These are phyloP conservation scores for Rattus rattus DNA, from an alignment of 2,113 vertebrate species.

Conservation along the genomic window DNA sequence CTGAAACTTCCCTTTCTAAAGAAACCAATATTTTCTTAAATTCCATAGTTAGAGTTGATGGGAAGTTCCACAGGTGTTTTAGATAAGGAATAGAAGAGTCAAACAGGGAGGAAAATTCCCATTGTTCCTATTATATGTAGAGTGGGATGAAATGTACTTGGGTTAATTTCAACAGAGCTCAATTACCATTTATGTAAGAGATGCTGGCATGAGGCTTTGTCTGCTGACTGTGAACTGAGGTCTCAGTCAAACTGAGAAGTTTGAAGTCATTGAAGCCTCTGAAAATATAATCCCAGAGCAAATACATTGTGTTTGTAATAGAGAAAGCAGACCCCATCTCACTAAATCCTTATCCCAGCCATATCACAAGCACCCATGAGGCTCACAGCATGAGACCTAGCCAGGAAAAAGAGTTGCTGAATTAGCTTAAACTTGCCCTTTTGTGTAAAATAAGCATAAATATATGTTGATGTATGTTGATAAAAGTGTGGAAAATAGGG, in stretches of 20 bases:
- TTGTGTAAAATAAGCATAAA: neutral
- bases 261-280: constrained; percentile 54
- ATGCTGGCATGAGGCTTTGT: constrained; percentile 57
- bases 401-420: constrained; percentile 2
- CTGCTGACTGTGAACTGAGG: constrained; percentile 48
- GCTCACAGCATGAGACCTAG: constrained; percentile 47
- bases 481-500: neutral
- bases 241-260: neutral
- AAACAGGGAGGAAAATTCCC: constrained; percentile 70
- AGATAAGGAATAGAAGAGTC: constrained; percentile 55
- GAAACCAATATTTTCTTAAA: constrained; percentile 76
- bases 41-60: constrained; percentile 76
- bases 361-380: constrained; percentile 56
- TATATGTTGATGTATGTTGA: neutral
- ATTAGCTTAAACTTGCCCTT: constrained; percentile 24
- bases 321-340: neutral
- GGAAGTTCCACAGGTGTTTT: constrained; percentile 57
- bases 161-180: constrained; percentile 66
- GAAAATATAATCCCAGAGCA: constrained; percentile 36
- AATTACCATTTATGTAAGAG: constrained; percentile 65
- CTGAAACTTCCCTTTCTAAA: constrained; percentile 71
- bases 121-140: constrained; percentile 72
- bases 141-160: constrained; percentile 72
- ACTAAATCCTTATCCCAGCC: neutral
- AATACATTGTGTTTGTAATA: constrained; percentile 18